Percentiles rank a stretch among this genome's conserved stretches.
These are phyloP conservation scores for Ceyx melanurus DNA, from an alignment of 2,113 vertebrate species.

Conservation along the genomic window DNA sequence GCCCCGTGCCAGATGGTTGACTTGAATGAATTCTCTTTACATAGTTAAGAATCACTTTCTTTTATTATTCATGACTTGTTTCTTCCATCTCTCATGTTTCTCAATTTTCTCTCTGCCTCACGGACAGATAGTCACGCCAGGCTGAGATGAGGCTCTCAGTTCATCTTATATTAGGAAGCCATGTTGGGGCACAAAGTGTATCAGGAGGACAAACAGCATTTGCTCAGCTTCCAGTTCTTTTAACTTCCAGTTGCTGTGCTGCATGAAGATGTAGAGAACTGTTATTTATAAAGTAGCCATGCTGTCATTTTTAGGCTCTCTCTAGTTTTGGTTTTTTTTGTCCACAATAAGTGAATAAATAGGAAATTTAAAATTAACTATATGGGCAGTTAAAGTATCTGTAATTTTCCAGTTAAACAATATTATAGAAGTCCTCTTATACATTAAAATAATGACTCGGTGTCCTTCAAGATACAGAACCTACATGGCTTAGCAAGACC, in stretches of 20 bases:
- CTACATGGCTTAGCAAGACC: neutral
- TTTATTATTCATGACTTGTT: conserved; percentile 63
- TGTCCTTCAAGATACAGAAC: neutral
- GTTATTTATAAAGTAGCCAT: neutral
- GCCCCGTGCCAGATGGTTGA: conserved; percentile 58
- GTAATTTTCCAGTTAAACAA: neutral
- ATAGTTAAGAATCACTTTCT: conserved; percentile 57
- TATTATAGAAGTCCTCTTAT: neutral
- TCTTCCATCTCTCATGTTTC: conserved; percentile 59
- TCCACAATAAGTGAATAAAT: neutral
- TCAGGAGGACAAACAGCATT: neutral
- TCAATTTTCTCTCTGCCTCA: conserved; percentile 38
- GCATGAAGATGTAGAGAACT: neutral
- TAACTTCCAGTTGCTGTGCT: neutral
- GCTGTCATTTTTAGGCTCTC: neutral
- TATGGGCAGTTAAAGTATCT: neutral
- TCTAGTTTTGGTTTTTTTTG: neutral
- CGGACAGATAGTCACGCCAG: neutral
- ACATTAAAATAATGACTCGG: neutral
- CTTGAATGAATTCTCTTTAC: conserved; percentile 62
- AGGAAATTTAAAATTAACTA: neutral
- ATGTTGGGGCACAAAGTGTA: neutral
- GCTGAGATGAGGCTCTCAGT: conserved; percentile 26
- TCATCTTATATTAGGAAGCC: neutral
- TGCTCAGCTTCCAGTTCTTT: neutral